Evolutionary conservation across 1,140 invertebrate genomes (phyloP).

Genomic region (Formica selysi): DNA sequence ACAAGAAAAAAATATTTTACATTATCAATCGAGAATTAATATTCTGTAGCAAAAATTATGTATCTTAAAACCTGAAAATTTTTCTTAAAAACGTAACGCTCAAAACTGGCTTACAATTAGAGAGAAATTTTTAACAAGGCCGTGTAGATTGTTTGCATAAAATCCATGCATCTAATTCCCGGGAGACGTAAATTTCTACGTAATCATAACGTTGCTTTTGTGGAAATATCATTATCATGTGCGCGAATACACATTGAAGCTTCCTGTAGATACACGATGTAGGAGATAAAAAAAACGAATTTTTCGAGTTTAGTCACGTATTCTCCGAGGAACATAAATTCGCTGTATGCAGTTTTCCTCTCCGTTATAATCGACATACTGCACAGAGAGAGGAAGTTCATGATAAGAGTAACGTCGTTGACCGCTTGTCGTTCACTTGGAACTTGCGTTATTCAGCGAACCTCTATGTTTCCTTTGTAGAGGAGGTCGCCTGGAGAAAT

Average conservation of each 20-base stretch:
- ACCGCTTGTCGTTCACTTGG: slow-evolving; percentile 74
- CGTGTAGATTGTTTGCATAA: background rate
- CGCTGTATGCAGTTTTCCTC: slow-evolving; percentile 14
- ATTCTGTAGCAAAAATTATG: background rate
- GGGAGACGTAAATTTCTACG: background rate
- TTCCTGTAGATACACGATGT: background rate
- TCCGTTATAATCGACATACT: slow-evolving; percentile 65
- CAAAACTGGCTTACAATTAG: background rate
- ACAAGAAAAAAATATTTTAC: background rate
- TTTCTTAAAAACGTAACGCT: background rate
- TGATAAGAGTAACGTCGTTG: slow-evolving; percentile 79
- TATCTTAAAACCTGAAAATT: background rate
- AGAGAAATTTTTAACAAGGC: background rate
- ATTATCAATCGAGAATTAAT: background rate
- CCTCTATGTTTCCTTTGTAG: slow-evolving; percentile 62
- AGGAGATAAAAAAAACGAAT: background rate
- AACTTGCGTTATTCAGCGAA: slow-evolving; percentile 61
- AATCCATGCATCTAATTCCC: background rate
- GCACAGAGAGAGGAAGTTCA: slow-evolving; percentile 76
- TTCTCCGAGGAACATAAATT: background rate
- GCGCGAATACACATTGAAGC: background rate
- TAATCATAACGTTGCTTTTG: background rate
- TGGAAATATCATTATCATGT: slow-evolving; percentile 34
- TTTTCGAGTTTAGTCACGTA: background rate
- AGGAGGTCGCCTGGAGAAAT: slow-evolving; percentile 35